Percentiles rank a stretch among this genome's conserved stretches.
phyloP scores from a whole-genome alignment of 2,888 invertebrate genomes.

The Sphaerophoria taeniata region DNA sequence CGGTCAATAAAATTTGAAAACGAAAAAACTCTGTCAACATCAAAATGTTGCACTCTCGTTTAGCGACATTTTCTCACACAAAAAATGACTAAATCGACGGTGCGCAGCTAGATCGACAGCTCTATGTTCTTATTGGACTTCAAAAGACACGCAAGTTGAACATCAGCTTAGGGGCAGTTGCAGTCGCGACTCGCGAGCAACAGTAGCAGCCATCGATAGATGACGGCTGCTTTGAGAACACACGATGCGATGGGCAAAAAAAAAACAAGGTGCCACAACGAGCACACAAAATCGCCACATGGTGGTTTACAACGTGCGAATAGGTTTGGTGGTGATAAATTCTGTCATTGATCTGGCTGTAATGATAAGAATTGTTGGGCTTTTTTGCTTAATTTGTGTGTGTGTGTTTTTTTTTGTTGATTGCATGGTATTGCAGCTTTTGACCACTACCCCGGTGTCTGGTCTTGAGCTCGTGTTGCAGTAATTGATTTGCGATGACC shows the following conservation, averaged over 20 bases:
- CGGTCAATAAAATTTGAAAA: conserved; percentile 45
- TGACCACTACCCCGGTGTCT: conserved; percentile 21
- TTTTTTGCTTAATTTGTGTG: background rate
- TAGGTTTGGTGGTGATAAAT: conserved; percentile 73
- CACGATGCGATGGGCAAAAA: conserved; percentile 36
- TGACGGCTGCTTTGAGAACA: conserved; percentile 45
- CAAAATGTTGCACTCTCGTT: conserved; percentile 21
- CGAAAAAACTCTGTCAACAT: conserved; percentile 31
- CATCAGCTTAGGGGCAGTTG: background rate
- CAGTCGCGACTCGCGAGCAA: background rate
- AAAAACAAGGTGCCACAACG: conserved; percentile 64
- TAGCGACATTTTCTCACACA: conserved; percentile 68
- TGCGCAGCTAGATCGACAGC: conserved; percentile 62
- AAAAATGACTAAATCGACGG: conserved; percentile 65
- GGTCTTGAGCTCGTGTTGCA: conserved; percentile 31
- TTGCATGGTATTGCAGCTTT: conserved; percentile 62
- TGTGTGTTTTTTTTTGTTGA: conserved; percentile 47
- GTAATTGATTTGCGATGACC: conserved; percentile 60
- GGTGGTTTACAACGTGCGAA: conserved; percentile 74
- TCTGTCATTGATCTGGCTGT: conserved; percentile 68
- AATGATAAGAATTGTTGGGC: conserved; percentile 55
- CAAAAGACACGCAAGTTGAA: conserved; percentile 66
- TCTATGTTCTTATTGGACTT: conserved; percentile 57
- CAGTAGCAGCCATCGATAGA: conserved; percentile 39
- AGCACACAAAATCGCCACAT: conserved; percentile 59